Base-by-base conservation (phyloP, 2,113 vertebrate genomes). In the Lampris incognitus region DNA sequence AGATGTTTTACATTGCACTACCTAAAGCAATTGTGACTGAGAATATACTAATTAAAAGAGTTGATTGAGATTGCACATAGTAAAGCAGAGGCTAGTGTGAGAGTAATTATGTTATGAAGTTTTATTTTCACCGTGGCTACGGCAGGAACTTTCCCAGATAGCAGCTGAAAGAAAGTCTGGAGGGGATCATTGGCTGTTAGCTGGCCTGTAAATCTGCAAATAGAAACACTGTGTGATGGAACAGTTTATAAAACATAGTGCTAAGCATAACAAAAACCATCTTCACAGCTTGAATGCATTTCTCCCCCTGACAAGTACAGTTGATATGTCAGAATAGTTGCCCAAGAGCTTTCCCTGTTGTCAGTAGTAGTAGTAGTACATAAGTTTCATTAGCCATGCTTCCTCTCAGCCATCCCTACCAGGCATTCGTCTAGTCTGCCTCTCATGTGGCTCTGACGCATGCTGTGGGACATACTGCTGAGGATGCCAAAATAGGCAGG, bases 121-220 rank as follows among this genome's bases (percentile, higher is more conserved):
- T 2, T 5, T 11, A 72, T 52, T 78, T 74, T 0, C 94, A 98
- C 97, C 93, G 83, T 92, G 0, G 95, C 91, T 82, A 94, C 95
- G 48, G 96, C 89, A 1, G 97, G 97, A 10, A 96, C 93, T 83
- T 95, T 95, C 68, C 96, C 95, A 0, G 96, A 96, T 91, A 97
- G 95, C 75, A 97, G 93, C 92, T 98, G 97, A 89, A 98, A 98
- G 59, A 98, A 85, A 0, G 97, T 98, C 90, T 97, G 97, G 74
- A 98, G 91, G 0, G 97, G 96, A 79, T 98, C 97, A 0, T 92
- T 96, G 85, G 87, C 69, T 2, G 90, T 91, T 83, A 98, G 85
- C 0, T 96, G 96, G 77, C 92, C 95, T 78, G 95, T 98, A 88
- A 98, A 98, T 90, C 97, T 98, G 93, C 72, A 84, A 66, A 79